A percentile compares a stretch with the other conserved stretches of the same genome.
Conservation (phyloP, 2,113 vertebrate species). For the Colossoma macropomum region DNA sequence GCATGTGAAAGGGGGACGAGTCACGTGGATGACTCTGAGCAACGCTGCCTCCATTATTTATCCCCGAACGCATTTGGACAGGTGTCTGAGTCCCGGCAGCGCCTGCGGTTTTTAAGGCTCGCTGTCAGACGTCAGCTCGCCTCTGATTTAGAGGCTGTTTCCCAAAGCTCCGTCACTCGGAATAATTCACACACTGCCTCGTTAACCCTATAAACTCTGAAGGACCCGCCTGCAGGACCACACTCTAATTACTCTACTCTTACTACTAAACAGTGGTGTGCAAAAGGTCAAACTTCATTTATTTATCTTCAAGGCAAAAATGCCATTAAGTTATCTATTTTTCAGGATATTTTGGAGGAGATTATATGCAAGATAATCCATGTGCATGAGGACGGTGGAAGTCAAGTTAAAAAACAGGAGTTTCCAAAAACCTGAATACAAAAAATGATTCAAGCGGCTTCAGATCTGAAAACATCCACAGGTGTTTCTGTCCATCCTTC, state of each 20-base stretch:
- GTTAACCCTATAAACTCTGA: conserved; percentile 59
- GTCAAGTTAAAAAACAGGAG: no score
- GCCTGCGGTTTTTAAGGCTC: conserved; percentile 62
- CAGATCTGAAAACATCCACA: no score
- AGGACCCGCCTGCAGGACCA: not conserved
- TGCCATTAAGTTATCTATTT: no score
- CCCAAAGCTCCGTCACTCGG: conserved; percentile 60
- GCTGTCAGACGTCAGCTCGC: conserved; percentile 57
- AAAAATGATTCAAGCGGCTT: no score
- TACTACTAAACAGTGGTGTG: not conserved
- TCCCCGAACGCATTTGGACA: conserved; percentile 49
- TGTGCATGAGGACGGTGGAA: no score
- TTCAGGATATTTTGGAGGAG: no score
- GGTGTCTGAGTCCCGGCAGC: conserved; percentile 60
- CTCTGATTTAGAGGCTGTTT: conserved; percentile 61
- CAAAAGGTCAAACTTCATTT: no score
- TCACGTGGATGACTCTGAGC: conserved; percentile 49
- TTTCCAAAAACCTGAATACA: no score
- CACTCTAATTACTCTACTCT: not conserved
- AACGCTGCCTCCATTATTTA: conserved; percentile 56
- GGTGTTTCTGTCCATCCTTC: no score
- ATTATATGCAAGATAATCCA: no score
- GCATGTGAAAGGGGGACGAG: conserved; percentile 39
- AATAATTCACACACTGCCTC: conserved; percentile 73
- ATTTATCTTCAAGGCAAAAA: no score